A percentile compares a stretch with the other conserved stretches of the same genome.
Conservation (phyloP, 2,797 vertebrate species). For the Zenarchopterus dispar region DNA sequence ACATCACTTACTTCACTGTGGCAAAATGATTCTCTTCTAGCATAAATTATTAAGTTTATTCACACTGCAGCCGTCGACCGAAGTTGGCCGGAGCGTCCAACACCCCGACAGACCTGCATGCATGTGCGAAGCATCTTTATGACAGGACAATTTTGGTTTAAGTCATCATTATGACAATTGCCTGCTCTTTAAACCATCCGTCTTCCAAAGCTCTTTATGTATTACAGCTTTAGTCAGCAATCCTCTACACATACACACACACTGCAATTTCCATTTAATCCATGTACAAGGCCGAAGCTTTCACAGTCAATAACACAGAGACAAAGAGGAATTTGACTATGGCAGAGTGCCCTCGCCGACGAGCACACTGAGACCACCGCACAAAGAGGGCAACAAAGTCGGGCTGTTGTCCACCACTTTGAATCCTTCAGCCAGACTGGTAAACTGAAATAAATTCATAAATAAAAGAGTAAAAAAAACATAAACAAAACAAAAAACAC, state of each 20-base stretch:
- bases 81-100: slow-evolving; percentile 16
- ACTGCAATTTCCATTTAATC: slow-evolving; percentile 77
- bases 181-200: slow-evolving; percentile 69
- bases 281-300: slow-evolving; percentile 66
- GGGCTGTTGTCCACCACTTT: slow-evolving; percentile 32
- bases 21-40: slow-evolving; percentile 34
- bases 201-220: slow-evolving; percentile 72
- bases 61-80: slow-evolving; percentile 37
- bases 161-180: slow-evolving; percentile 75
- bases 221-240: slow-evolving; percentile 74
- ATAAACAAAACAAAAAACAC: slow-evolving; percentile 7
- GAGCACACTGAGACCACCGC: slow-evolving; percentile 41
- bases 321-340: slow-evolving; percentile 74
- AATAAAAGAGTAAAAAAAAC: slow-evolving; percentile 10
- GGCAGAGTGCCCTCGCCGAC: slow-evolving; percentile 56
- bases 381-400: slow-evolving; percentile 50
- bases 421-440: slow-evolving; percentile 21
- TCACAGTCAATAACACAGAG: slow-evolving; percentile 74
- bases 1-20: slow-evolving; percentile 34
- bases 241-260: slow-evolving; percentile 43
- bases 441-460: slow-evolving; percentile 55
- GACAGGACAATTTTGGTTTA: slow-evolving; percentile 54
- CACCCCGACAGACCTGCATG: slow-evolving; percentile 19
- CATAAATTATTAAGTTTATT: slow-evolving; percentile 52
- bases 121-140: slow-evolving; percentile 57